Evolutionary conservation across 2,888 invertebrate genomes (phyloP), one percentile per base, ranked within the genome.

Genomic region (Rutpela maculata): DNA sequence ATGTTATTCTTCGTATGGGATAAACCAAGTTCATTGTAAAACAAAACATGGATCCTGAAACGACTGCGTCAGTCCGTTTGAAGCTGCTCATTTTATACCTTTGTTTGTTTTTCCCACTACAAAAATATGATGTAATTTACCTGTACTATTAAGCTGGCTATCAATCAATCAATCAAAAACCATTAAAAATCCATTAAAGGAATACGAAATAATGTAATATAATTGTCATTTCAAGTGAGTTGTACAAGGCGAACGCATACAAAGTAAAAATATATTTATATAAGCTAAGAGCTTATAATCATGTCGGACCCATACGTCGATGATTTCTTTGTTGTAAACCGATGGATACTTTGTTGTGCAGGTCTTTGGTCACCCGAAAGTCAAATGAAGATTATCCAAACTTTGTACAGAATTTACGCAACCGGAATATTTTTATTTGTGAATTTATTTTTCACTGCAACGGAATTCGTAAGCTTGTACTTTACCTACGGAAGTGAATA

Each of bases 351-450:
- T 26, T 82, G 81, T 79, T 83, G 78, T 76, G 88, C 86, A 6
- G 88, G 88, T 17, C 75, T 88, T 15, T 88, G 88, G 88, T 78
- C 76, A 31, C 88, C 88, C 2, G 80, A 84, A 43, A 84, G 57
- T n/a, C 70, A 76, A 60, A 83, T 82, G 31, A 77, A 79, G 69
- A 57, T 79, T 5, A 19, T 84, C 6, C 81, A 83, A 74, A 68
- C 72, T 6, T 26, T 83, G 4, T 88, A 85, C 79, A 84, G 81
- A 43, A 55, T 82, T 3, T 88, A 88, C 79, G 83, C 84, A 22
- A 80, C 84, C 15, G 60, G 79, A 5, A 84, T 85, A 35, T 86
- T 87, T 75, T 56, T 87, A 15, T 87, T 87, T 75, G 87, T 87
- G 0, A 87, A 87, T 74, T 0, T 87, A 12, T 88, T 82, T 80